Conservation (phyloP, 2,113 vertebrate species). For the Nesoenas mayeri region DNA sequence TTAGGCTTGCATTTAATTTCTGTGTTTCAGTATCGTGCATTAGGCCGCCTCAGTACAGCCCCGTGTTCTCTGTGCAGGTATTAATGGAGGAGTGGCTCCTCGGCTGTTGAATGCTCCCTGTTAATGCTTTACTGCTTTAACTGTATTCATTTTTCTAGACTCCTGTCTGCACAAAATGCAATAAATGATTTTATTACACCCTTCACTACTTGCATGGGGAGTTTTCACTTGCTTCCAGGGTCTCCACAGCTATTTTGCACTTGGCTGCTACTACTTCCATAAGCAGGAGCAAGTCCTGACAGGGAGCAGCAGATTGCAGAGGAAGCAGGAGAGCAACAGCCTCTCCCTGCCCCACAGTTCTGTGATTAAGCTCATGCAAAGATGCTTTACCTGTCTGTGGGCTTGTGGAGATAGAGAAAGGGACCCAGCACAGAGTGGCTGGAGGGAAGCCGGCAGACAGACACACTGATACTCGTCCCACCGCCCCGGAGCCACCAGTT, state of each 20-base stretch:
- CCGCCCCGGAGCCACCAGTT: too few species aligned
- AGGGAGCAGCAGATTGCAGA: neutral
- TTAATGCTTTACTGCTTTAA: constrained; percentile 92
- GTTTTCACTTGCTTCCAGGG: neutral
- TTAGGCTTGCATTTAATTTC: constrained; percentile 92
- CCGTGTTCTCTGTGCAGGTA: constrained; percentile 86
- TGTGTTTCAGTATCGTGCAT: constrained; percentile 78
- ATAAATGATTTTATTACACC: constrained; percentile 99
- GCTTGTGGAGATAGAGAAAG: neutral
- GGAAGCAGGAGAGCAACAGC: neutral
- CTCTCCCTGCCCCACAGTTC: neutral
- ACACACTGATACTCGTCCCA: neutral
- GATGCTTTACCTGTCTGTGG: neutral
- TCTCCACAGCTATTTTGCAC: neutral
- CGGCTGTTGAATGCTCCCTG: constrained; percentile 91
- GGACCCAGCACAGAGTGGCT: too few species aligned
- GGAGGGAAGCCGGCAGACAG: neutral
- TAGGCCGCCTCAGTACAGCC: constrained; percentile 69
- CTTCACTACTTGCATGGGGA: constrained; percentile 39
- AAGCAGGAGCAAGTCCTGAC: neutral
- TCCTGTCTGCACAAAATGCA: constrained; percentile 99
- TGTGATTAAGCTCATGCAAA: neutral
- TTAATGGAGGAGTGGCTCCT: constrained; percentile 87
- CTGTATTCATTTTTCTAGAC: constrained; percentile 97
- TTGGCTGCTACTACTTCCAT: neutral